Evolutionary conservation across 2,888 invertebrate genomes (phyloP).

Genomic region (Uropetala carovei): DNA sequence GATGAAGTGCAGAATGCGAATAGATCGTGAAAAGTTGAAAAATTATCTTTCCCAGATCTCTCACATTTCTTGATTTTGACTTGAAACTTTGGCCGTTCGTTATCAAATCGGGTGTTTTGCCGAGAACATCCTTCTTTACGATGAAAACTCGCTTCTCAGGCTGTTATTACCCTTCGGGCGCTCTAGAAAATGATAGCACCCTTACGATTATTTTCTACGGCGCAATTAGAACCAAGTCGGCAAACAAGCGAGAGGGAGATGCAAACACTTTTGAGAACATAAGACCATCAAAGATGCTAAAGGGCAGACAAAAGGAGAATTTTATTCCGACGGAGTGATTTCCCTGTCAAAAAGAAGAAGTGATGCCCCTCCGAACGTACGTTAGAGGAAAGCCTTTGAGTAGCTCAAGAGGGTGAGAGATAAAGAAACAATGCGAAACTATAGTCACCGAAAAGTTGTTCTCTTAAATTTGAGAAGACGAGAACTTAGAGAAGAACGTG

Average conservation of each 20-base stretch:
- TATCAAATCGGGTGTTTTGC: neutral
- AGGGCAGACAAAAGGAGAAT: neutral
- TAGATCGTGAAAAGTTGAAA: neutral
- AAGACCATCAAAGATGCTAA: too few relatives aligned
- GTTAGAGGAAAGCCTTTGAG: neutral
- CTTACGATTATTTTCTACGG: neutral
- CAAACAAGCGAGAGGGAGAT: slow-evolving; percentile 6
- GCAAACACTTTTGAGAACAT: neutral
- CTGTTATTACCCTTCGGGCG: neutral
- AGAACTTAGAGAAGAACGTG: neutral
- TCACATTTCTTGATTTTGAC: neutral
- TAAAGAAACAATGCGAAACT: neutral
- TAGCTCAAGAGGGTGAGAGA: neutral
- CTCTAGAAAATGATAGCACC: neutral
- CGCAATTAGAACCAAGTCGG: slow-evolving; percentile 8
- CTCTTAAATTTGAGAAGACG: neutral
- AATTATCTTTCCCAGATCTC: neutral
- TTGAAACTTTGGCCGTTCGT: neutral
- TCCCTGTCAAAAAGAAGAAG: neutral
- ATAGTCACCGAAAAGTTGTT: neutral
- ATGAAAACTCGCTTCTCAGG: neutral
- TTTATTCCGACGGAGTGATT: neutral
- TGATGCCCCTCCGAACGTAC: too few relatives aligned
- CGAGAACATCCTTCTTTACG: neutral
- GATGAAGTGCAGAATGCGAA: neutral